phyloP scores from a whole-genome alignment of 1,140 invertebrate species.

The Pollicipes pollicipes region DNA sequence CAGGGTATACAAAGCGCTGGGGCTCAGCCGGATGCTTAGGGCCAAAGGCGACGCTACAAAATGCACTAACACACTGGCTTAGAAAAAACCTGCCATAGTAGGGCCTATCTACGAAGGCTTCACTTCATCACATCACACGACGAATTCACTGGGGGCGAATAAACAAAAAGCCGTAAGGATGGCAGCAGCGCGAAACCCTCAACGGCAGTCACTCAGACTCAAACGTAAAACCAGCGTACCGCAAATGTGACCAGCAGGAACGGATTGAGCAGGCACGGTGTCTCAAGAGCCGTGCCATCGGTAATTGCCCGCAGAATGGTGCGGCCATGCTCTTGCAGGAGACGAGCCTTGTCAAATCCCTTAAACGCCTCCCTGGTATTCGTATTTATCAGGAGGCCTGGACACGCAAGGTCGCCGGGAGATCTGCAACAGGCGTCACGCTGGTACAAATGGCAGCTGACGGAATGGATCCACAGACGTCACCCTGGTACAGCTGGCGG shows the following conservation, averaged over 20 bases:
- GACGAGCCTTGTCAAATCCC: constrained; percentile 49
- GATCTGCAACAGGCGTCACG: constrained; percentile 15
- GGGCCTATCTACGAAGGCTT: no score
- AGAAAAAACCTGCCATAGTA: no score
- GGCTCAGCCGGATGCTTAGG: no score
- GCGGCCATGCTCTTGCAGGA: constrained; percentile 46
- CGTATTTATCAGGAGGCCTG: constrained; percentile 57
- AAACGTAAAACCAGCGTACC: constrained; percentile 8
- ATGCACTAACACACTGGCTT: no score
- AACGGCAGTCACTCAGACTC: constrained; percentile 5
- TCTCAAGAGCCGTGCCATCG: constrained; percentile 41
- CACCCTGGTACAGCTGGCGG: no score
- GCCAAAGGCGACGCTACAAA: no score
- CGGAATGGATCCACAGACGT: no score
- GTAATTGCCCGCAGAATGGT: constrained; percentile 45
- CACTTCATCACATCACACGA: no score
- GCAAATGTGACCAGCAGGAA: constrained; percentile 52
- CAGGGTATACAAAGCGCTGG: no score
- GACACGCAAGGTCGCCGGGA: neutral
- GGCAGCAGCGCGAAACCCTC: neutral
- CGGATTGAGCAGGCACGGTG: constrained; percentile 48
- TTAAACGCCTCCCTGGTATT: constrained; percentile 83
- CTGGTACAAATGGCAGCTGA: no score
- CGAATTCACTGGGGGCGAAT: constrained; percentile 6
- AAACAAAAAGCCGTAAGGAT: constrained; percentile 16